phyloP scores from a whole-genome alignment of 2,113 vertebrate genomes.

The Nothoprocta pentlandii region DNA sequence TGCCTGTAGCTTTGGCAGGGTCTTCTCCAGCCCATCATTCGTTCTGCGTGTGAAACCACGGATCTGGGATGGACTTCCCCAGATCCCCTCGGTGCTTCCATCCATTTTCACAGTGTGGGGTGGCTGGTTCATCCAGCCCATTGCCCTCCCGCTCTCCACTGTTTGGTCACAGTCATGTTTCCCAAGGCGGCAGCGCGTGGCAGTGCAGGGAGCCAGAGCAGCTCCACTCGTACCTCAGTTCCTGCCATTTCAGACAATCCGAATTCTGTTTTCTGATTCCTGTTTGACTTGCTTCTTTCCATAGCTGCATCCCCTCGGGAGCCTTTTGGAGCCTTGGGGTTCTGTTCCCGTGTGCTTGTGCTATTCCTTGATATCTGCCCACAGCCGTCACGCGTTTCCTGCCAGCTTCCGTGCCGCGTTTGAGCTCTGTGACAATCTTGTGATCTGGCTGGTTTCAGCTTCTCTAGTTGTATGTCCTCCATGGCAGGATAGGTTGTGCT shows the following conservation, averaged over 20 bases:
- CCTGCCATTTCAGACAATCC: neutral
- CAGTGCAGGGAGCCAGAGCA: neutral
- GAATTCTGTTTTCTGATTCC: too few species aligned
- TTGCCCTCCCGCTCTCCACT: rapidly evolving
- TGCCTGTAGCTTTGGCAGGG: neutral
- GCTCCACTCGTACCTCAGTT: neutral
- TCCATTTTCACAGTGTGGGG: rapidly evolving
- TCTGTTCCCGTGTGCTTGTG: neutral
- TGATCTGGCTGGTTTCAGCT: neutral
- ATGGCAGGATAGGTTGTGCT: too few species aligned
- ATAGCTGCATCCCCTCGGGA: rapidly evolving
- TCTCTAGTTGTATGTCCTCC: neutral
- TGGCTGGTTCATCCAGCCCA: neutral
- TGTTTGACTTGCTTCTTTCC: neutral
- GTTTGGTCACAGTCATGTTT: neutral
- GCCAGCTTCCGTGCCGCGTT: neutral
- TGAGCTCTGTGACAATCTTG: neutral
- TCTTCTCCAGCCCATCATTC: rapidly evolving
- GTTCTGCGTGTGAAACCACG: rapidly evolving
- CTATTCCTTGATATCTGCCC: neutral
- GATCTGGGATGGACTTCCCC: neutral
- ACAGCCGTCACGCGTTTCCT: neutral
- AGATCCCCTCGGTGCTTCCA: neutral
- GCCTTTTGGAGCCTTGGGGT: neutral
- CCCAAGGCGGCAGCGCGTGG: neutral